phyloP scores from a whole-genome alignment of 2,888 invertebrate genomes.

The Allolobophora icterica region DNA sequence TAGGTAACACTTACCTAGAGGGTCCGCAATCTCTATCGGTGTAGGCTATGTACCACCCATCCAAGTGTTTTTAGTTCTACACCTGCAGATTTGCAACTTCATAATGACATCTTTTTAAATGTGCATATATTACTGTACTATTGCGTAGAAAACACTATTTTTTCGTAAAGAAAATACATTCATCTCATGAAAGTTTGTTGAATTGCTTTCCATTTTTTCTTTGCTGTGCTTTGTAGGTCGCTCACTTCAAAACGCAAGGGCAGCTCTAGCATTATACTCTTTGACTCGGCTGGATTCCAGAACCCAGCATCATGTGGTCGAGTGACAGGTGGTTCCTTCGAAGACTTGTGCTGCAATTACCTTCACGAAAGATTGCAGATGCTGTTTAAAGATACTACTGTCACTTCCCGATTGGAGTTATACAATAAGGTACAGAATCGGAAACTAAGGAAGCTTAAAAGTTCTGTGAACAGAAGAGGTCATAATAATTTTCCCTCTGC shows the following conservation, averaged over 20 bases:
- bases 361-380: slow-evolving; percentile 31
- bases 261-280: slow-evolving; percentile 28
- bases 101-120: no score
- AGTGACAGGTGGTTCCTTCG: slow-evolving; percentile 15
- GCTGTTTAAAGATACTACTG: background rate
- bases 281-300: slow-evolving; percentile 36
- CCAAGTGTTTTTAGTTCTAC: no score
- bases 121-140: no score
- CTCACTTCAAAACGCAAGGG: background rate
- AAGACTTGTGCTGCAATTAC: slow-evolving; percentile 37
- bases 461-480: background rate
- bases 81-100: no score
- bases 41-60: no score
- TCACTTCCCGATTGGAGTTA: slow-evolving; percentile 1
- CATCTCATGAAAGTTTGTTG: background rate
- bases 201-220: background rate
- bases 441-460: background rate
- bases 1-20: no score
- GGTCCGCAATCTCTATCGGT: no score
- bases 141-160: no score
- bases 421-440: slow-evolving; percentile 19
- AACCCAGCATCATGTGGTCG: slow-evolving; percentile 27
- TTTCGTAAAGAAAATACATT: background rate
- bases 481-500: background rate
- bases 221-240: background rate